Evolutionary conservation across 1,140 invertebrate species (phyloP).

Genomic region (Metopolophium dirhodum): DNA sequence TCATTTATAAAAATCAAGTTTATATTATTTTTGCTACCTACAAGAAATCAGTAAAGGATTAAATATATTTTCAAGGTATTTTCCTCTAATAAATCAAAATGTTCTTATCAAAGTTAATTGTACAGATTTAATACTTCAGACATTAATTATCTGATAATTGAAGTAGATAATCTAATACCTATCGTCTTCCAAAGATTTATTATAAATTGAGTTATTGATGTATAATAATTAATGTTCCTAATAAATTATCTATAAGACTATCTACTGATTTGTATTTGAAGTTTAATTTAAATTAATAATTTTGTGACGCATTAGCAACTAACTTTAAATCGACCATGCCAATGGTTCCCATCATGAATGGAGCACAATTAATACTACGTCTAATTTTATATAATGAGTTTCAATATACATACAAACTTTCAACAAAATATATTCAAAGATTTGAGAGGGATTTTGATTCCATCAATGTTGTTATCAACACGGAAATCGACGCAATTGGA

Average conservation of each 20-base stretch:
- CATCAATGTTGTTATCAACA: background rate
- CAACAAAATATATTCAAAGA: background rate
- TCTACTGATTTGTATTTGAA: background rate
- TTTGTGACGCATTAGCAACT: background rate
- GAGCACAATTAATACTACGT: background rate
- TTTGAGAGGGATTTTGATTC: background rate
- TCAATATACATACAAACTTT: background rate
- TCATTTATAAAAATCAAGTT: background rate
- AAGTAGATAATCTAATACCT: background rate
- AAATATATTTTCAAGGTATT: background rate
- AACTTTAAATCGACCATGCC: background rate
- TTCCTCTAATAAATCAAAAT: background rate
- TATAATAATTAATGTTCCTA: background rate
- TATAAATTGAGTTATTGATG: background rate
- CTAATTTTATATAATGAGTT: background rate
- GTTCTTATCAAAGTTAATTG: background rate
- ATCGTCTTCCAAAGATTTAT: background rate
- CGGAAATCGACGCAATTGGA: background rate
- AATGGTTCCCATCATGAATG: background rate
- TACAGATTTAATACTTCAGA: background rate
- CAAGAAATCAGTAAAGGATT: background rate
- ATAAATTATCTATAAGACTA: background rate
- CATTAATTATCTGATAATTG: conserved; percentile 4
- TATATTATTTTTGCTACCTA: background rate
- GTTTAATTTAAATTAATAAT: background rate